Conservation (phyloP, 2,797 vertebrate species). For the Pseudochromis fuscus region DNA sequence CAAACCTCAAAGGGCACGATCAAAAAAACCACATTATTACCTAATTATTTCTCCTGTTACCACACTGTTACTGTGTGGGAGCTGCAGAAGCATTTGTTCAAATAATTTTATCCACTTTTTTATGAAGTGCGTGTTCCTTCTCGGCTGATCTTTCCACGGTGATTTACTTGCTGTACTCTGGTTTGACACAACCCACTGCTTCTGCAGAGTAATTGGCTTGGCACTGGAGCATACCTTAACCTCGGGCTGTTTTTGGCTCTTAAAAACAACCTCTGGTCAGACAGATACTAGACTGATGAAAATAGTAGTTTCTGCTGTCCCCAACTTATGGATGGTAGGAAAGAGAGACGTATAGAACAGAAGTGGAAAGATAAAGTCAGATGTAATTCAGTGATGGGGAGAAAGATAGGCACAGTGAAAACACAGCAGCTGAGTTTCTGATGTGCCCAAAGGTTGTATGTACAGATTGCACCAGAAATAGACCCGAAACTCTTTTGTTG, state of each 20-base stretch:
- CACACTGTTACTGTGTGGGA: not conserved
- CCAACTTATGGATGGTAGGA: not conserved
- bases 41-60: not conserved
- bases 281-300: slow-evolving; percentile 41
- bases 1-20: not conserved
- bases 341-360: not conserved
- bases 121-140: slow-evolving; percentile 6
- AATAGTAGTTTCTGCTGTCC: slow-evolving; percentile 30
- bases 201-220: slow-evolving; percentile 49
- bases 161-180: slow-evolving; percentile 40
- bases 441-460: slow-evolving; percentile 9
- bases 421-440: slow-evolving; percentile 5
- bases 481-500: slow-evolving; percentile 1
- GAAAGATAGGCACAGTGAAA: slow-evolving; percentile 17
- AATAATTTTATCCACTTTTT: slow-evolving; percentile 14
- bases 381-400: not conserved
- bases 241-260: slow-evolving; percentile 44
- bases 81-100: slow-evolving; percentile 4
- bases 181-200: slow-evolving; percentile 48
- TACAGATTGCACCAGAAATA: slow-evolving; percentile 29
- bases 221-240: slow-evolving; percentile 32
- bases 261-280: slow-evolving; percentile 42
- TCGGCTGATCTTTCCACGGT: slow-evolving; percentile 9
- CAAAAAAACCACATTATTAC: not conserved
- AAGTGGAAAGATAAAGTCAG: slow-evolving; percentile 12